A percentile compares a stretch with the other conserved stretches of the same genome.
phyloP scores from a whole-genome alignment of 2,113 vertebrate genomes.

The Stercorarius parasiticus region DNA sequence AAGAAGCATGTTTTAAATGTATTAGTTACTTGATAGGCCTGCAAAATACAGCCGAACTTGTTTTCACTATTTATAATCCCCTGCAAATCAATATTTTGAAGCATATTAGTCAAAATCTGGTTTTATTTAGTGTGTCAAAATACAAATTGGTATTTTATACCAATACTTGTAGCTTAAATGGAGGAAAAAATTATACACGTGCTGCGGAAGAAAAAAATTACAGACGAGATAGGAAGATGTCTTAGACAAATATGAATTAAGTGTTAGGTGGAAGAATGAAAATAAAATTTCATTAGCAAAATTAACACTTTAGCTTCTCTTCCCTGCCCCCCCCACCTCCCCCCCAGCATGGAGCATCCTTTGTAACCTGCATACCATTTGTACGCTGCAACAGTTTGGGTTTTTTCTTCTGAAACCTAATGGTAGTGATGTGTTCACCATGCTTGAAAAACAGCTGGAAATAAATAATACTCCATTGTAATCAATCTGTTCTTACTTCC shows the following conservation, averaged over 20 bases:
- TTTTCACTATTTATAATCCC: not conserved
- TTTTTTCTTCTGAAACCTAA: not conserved
- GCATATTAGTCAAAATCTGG: not conserved
- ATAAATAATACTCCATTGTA: slow-evolving; percentile 11
- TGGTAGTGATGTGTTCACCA: not conserved
- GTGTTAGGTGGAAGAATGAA: not conserved
- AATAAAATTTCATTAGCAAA: not conserved
- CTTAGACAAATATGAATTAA: not conserved
- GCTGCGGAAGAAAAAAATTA: not conserved
- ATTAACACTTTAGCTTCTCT: not conserved
- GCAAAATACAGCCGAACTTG: not conserved
- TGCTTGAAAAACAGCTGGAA: not conserved
- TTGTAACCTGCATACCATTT: not conserved
- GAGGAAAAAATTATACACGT: not conserved
- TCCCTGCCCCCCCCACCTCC: too few species aligned
- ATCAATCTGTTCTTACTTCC: slow-evolving; percentile 29
- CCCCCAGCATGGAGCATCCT: not conserved
- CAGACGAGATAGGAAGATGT: not conserved
- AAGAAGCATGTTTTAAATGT: not conserved
- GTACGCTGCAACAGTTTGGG: not conserved
- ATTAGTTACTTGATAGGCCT: not conserved
- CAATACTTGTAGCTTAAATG: not conserved
- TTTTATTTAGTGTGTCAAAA: not conserved
- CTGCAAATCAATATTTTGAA: not conserved
- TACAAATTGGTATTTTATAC: not conserved